Conservation (phyloP, 2,113 vertebrate genomes). For the Mionectes macconnelli region DNA sequence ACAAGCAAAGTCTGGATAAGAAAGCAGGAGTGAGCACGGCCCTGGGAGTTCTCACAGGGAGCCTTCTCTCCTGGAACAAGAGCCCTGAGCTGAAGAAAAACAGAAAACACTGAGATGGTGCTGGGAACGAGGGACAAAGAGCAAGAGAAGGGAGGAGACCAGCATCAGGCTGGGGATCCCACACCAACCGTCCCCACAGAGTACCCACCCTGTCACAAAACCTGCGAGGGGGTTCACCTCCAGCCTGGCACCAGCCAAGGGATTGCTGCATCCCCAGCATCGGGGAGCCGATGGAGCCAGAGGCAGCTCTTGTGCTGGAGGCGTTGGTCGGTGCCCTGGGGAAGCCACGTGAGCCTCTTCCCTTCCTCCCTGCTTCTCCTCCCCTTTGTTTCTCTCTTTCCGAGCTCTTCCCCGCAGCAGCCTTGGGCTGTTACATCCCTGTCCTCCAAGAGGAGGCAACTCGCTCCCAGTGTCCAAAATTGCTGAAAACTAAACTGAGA, state of each 20-base stretch:
- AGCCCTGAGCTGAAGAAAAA: neutral
- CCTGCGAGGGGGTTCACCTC: neutral
- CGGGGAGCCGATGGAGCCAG: rapidly evolving
- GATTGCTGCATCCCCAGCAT: neutral
- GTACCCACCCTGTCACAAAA: neutral
- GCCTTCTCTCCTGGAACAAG: neutral
- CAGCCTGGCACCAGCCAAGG: neutral
- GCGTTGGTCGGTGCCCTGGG: neutral
- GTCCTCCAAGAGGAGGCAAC: neutral
- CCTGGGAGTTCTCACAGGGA: rapidly evolving
- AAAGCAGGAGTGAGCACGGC: neutral
- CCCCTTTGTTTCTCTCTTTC: neutral
- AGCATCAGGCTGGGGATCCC: neutral
- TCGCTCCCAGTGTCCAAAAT: rapidly evolving
- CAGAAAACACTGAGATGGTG: neutral
- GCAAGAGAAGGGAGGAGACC: neutral
- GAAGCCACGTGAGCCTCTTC: conserved; percentile 1
- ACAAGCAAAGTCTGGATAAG: rapidly evolving
- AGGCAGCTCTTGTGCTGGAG: neutral
- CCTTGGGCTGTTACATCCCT: neutral
- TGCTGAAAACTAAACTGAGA: neutral
- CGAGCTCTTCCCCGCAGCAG: neutral
- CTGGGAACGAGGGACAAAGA: neutral
- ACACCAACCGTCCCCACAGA: rapidly evolving
- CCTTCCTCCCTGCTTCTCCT: neutral